phyloP scores from a whole-genome alignment of 2,888 invertebrate genomes.

The Ametastegia equiseti region DNA sequence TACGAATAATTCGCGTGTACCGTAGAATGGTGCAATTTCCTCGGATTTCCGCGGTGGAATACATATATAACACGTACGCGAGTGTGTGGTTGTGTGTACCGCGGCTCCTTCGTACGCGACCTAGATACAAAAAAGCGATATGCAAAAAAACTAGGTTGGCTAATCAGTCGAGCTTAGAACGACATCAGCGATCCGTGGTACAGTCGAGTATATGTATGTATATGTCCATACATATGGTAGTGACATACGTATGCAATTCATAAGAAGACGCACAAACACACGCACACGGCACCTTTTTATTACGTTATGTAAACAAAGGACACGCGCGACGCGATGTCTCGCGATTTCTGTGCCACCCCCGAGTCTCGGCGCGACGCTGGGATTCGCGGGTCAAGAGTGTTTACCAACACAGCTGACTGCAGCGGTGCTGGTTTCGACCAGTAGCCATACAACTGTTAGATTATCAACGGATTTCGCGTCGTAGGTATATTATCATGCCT shows the following conservation, averaged over 20 bases:
- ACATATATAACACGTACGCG: too few relatives aligned
- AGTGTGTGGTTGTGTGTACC: background rate
- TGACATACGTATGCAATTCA: too few relatives aligned
- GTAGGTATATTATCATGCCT: background rate
- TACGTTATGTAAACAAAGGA: background rate
- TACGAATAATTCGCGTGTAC: background rate
- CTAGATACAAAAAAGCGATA: background rate
- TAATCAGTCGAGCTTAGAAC: slow-evolving; percentile 22
- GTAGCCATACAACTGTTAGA: background rate
- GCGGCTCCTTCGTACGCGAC: background rate
- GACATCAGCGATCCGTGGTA: background rate
- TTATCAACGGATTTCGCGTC: background rate
- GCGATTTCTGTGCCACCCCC: background rate
- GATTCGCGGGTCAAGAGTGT: background rate
- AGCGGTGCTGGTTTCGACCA: background rate
- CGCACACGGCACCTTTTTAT: background rate
- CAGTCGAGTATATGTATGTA: too few relatives aligned
- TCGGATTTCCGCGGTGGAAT: too few relatives aligned
- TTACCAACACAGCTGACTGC: slow-evolving; percentile 17
- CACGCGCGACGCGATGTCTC: slow-evolving; percentile 23
- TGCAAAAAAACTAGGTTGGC: slow-evolving; percentile 4
- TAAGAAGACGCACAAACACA: too few relatives aligned
- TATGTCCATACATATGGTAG: too few relatives aligned
- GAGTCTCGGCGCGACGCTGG: background rate
- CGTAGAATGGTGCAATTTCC: background rate